Base-by-base conservation (phyloP, 2,113 vertebrate genomes). In the Nesogale talazaci region DNA sequence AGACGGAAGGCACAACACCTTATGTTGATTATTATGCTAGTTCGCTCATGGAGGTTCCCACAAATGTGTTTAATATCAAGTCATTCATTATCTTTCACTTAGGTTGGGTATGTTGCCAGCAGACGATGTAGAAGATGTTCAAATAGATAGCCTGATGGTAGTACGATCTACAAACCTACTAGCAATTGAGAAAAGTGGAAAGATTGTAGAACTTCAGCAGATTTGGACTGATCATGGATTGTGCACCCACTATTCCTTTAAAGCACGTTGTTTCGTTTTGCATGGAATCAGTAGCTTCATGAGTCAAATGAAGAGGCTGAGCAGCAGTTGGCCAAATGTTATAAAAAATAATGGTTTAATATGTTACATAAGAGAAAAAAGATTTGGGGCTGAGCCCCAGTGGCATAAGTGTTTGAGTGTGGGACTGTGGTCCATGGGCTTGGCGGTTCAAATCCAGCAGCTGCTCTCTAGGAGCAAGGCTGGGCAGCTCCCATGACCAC, bases 21-120 rank as follows among this genome's bases (percentile, higher is more conserved):
- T 4, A 23, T 8, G 2, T 4, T 12, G 34, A 57, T 16, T 12
- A 0, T 9, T 22, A 1, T 0, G 1, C 22, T 8, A 20, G 3
- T 9, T 12, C 42, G 19, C 69, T 65, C 57, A 74, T 3, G 59
- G 34, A 23, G 42, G 25, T 9, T 57, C 69, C 46, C 31, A 9
- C 1, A 14, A 65, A 80, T 0, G 2, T 12, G 27, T 59, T 75
- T 57, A 63, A 14, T 3, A 74, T 34, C 38, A 82, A 65, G 12
- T 79, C 57, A 38, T 4, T 6, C 5, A 14, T 27, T 63, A 0
- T 23, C 42, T 92, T 65, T 78, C 59, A 84, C 61, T 61, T 59
- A 31, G 0, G 19, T 5, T 40, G 25, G 20, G 80, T 52, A 52
- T 8, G 12, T 2, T 90, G 38, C 14, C 67, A 82, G 38, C 1